These are phyloP conservation scores for Kryptolebias ocellatus DNA, from an alignment of 2,797 vertebrate genomes.

Conservation along the genomic window DNA sequence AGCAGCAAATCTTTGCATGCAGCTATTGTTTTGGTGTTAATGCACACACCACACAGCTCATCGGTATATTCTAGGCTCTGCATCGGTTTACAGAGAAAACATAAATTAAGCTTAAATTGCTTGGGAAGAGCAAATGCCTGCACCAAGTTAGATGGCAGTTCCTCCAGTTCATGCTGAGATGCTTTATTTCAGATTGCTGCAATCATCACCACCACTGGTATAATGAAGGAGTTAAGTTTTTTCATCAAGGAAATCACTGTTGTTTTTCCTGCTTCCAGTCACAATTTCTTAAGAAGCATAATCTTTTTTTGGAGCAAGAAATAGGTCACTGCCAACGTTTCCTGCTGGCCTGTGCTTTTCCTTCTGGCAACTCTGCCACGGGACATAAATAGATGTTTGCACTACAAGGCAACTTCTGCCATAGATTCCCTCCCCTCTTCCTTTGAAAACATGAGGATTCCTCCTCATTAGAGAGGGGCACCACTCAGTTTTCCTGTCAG, in stretches of 20 bases:
- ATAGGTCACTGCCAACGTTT: slow-evolving; percentile 13
- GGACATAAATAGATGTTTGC: slow-evolving; percentile 32
- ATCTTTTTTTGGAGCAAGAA: slow-evolving; percentile 2
- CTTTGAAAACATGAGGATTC: slow-evolving; percentile 27
- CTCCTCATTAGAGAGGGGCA: slow-evolving; percentile 17
- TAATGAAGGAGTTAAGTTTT: not conserved
- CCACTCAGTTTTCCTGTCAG: slow-evolving; percentile 18
- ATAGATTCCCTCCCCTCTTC: slow-evolving; percentile 11
- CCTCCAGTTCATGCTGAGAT: not conserved
- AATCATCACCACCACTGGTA: not conserved
- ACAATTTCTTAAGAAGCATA: not conserved
- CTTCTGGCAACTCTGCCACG: slow-evolving; percentile 1
- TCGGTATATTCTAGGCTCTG: not conserved
- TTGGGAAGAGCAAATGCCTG: not conserved
- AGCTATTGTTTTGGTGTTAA: not conserved
- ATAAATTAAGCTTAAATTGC: not conserved
- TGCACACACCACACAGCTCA: not conserved
- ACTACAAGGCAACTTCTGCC: slow-evolving; percentile 37
- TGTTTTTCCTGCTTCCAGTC: slow-evolving; percentile 13
- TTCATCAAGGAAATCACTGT: slow-evolving; percentile 5
- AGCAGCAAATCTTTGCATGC: not conserved
- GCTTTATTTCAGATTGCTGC: not conserved
- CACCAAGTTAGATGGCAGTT: not conserved
- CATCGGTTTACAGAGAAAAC: not conserved
- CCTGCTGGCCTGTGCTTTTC: slow-evolving; percentile 30